A percentile compares a stretch with the other conserved stretches of the same genome.
Conservation (phyloP, 2,113 vertebrate species). For the Gambusia holbrooki region DNA sequence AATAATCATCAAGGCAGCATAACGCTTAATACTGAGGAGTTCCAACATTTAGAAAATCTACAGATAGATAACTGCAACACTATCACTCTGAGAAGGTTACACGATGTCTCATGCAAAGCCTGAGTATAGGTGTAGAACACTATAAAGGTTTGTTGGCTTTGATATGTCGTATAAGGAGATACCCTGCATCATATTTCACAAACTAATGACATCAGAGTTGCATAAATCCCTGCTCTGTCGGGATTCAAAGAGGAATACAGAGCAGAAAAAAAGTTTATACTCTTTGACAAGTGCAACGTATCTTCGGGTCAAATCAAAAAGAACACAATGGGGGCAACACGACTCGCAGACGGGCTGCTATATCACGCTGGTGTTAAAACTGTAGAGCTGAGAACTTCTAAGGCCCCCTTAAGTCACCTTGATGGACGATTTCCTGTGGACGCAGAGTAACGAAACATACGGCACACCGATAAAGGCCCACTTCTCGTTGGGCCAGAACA, state of each 20-base stretch:
- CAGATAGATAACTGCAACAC: constrained; percentile 43
- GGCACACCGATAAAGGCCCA: constrained; percentile 98
- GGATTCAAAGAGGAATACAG: constrained; percentile 7
- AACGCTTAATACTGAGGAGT: constrained; percentile 48
- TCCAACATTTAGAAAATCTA: constrained; percentile 37
- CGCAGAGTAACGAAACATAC: constrained; percentile 92
- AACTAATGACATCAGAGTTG: constrained; percentile 35
- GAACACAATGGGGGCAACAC: constrained; percentile 5
- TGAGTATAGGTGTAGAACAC: constrained; percentile 40
- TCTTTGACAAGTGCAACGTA: background rate
- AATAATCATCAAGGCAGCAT: constrained; percentile 41
- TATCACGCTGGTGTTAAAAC: constrained; percentile 4
- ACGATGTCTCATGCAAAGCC: constrained; percentile 32
- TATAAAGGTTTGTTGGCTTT: constrained; percentile 51
- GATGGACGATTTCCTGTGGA: constrained; percentile 86
- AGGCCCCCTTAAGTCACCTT: constrained; percentile 87
- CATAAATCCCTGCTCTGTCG: constrained; percentile 27
- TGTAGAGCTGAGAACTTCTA: background rate
- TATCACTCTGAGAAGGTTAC: constrained; percentile 10
- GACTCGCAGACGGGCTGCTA: constrained; percentile 8
- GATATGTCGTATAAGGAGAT: constrained; percentile 15
- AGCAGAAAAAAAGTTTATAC: constrained; percentile 3
- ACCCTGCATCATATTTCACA: constrained; percentile 6
- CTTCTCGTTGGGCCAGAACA: constrained; percentile 97
- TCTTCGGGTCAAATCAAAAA: constrained; percentile 8